phyloP scores from a whole-genome alignment of 2,888 invertebrate genomes.

The Geophilus truncorum region DNA sequence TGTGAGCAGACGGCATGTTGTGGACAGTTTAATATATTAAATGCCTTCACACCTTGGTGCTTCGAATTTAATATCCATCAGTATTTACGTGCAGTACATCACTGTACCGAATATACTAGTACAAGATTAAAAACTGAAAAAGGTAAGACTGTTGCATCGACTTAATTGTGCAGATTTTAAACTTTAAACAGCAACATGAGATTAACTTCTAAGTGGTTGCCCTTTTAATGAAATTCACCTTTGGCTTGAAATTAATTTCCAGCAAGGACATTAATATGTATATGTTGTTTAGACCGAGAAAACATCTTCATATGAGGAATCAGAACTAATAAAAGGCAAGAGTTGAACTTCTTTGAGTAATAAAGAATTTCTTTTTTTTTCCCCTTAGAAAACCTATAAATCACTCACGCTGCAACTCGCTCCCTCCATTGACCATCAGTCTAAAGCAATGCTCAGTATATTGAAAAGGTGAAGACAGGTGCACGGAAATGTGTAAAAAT shows the following conservation, averaged over 20 bases:
- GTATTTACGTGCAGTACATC: too few species aligned
- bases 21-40: too few species aligned
- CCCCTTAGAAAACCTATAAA: constrained; percentile 25
- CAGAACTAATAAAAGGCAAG: too few species aligned
- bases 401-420: constrained; percentile 30
- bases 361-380: too few species aligned
- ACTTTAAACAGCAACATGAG: neutral
- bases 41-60: too few species aligned
- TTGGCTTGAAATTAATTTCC: neutral
- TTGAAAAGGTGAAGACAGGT: constrained; percentile 25
- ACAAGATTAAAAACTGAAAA: neutral
- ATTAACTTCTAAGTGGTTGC: neutral
- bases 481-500: neutral
- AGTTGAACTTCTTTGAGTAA: too few species aligned
- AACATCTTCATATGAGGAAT: too few species aligned
- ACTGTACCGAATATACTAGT: too few species aligned
- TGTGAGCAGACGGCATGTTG: too few species aligned
- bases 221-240: neutral
- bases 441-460: constrained; percentile 31
- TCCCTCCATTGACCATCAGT: constrained; percentile 31
- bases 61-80: too few species aligned
- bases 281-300: neutral
- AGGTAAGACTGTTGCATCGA: neutral
- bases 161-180: neutral
- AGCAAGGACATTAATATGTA: neutral